phyloP scores from a whole-genome alignment of 2,113 vertebrate genomes.

The Hymenochirus boettgeri region DNA sequence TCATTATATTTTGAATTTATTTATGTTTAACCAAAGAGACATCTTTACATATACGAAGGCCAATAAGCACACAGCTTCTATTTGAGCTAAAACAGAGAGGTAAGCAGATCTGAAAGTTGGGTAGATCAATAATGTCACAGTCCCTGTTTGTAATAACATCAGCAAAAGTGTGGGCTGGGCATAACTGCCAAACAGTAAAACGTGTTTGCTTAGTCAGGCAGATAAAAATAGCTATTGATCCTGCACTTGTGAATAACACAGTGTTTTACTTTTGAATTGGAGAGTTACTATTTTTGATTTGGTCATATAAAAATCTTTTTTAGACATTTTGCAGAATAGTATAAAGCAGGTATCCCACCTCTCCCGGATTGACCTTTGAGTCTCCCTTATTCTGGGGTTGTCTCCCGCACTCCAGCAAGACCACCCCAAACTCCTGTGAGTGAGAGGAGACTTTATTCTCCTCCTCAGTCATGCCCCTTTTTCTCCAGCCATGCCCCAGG shows the following conservation, averaged over 20 bases:
- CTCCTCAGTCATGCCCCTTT: too few species aligned
- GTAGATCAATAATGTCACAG: conserved; percentile 24
- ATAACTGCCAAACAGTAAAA: conserved; percentile 13
- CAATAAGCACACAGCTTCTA: conserved; percentile 5
- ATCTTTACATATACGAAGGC: conserved; percentile 12
- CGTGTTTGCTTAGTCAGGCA: conserved; percentile 28
- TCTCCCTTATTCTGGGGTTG: too few species aligned
- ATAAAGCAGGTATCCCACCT: too few species aligned
- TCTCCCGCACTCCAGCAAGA: too few species aligned
- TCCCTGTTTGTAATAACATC: conserved; percentile 12
- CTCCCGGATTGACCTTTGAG: too few species aligned
- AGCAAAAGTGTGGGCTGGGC: conserved; percentile 7
- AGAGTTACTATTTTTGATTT: too few species aligned
- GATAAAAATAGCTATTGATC: conserved; percentile 12
- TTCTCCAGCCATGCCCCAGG: too few species aligned
- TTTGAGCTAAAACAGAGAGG: not conserved
- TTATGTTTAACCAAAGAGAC: conserved; percentile 12
- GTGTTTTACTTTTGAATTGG: too few species aligned
- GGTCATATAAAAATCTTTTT: too few species aligned
- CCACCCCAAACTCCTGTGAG: too few species aligned
- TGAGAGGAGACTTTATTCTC: too few species aligned
- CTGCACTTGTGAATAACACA: not conserved
- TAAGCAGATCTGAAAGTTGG: conserved; percentile 30
- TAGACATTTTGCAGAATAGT: too few species aligned
- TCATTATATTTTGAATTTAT: conserved; percentile 9